These are phyloP conservation scores for Drosophila teissieri DNA, from an alignment of 1,140 invertebrate species.

Conservation along the genomic window DNA sequence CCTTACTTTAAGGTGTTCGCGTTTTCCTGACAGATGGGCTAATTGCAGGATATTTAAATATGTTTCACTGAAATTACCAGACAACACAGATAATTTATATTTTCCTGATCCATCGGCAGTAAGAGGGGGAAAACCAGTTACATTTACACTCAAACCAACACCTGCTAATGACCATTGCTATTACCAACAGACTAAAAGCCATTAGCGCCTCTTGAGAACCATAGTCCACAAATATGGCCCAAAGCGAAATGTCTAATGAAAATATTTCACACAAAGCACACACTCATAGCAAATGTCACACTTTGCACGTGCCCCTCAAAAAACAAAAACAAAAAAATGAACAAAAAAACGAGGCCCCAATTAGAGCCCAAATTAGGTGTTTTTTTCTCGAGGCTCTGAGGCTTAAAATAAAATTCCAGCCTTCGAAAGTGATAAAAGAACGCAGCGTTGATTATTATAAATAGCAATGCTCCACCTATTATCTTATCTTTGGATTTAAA, in stretches of 20 bases:
- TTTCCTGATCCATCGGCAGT: not conserved
- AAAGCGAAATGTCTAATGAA: conserved; percentile 25
- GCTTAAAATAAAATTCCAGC: conserved; percentile 13
- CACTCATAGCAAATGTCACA: conserved; percentile 33
- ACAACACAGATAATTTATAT: not conserved
- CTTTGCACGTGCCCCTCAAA: conserved; percentile 16
- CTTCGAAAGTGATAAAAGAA: not conserved
- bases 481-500: conserved; percentile 38
- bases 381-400: not conserved
- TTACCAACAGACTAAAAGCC: conserved; percentile 16
- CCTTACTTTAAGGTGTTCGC: not conserved
- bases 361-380: conserved; percentile 16
- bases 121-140: conserved; percentile 6
- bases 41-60: not conserved
- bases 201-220: conserved; percentile 40
- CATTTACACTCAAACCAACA: conserved; percentile 21
- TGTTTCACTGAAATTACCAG: not conserved
- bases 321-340: no score
- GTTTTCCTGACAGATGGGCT: not conserved
- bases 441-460: conserved; percentile 1
- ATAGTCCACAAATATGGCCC: conserved; percentile 13
- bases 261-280: conserved; percentile 32
- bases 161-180: conserved; percentile 25
- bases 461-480: conserved; percentile 6
- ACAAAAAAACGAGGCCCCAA: conserved; percentile 18